These are phyloP conservation scores for Ceratina japonica DNA, from an alignment of 1,140 invertebrate species.

Conservation along the genomic window DNA sequence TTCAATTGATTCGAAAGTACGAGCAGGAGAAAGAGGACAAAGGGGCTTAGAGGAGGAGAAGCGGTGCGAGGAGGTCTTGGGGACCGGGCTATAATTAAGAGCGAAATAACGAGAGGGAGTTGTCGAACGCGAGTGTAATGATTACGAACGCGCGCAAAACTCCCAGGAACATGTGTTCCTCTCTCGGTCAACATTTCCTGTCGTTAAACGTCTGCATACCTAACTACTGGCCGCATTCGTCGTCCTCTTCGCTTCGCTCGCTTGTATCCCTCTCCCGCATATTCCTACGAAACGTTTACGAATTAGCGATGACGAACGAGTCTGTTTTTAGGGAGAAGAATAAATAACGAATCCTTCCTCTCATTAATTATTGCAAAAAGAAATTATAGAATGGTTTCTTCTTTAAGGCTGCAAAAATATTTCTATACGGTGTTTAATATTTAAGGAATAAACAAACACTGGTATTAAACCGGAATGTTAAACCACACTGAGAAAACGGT, in stretches of 20 bases:
- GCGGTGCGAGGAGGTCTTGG: background rate
- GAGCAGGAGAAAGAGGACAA: background rate
- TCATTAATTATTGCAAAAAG: too few relatives aligned
- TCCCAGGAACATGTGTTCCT: slow-evolving; percentile 73
- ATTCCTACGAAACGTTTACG: slow-evolving; percentile 3
- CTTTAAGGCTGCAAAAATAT: too few relatives aligned
- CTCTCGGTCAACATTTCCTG: slow-evolving; percentile 72
- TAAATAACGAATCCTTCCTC: too few relatives aligned
- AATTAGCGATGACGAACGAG: slow-evolving; percentile 28
- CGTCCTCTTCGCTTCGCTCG: slow-evolving; percentile 20
- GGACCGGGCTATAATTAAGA: slow-evolving; percentile 63
- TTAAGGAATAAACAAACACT: too few relatives aligned
- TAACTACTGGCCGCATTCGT: slow-evolving; percentile 57
- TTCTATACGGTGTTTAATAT: too few relatives aligned
- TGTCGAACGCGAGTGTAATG: slow-evolving; percentile 68
- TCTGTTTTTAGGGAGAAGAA: background rate
- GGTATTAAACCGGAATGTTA: too few relatives aligned
- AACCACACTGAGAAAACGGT: too few relatives aligned
- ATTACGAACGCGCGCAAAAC: slow-evolving; percentile 70
- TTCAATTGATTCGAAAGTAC: background rate
- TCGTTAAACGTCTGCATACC: slow-evolving; percentile 76
- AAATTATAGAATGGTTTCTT: too few relatives aligned
- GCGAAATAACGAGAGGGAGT: slow-evolving; percentile 66
- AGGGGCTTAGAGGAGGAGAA: background rate
- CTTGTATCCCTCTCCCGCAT: too few relatives aligned